phyloP scores from a whole-genome alignment of 2,888 invertebrate species.

The Augiades crinisus region DNA sequence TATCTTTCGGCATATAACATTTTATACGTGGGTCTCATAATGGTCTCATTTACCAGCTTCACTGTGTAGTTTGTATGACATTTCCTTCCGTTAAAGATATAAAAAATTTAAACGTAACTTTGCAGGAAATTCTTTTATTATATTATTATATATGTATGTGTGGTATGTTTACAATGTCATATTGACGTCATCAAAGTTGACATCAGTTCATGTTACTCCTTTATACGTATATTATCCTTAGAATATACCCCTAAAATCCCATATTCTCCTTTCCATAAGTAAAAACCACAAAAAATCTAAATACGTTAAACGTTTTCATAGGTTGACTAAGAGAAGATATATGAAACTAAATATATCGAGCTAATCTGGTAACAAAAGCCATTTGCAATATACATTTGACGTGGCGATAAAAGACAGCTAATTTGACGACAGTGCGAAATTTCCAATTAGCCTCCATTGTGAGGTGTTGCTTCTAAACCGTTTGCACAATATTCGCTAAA shows the following conservation, averaged over 20 bases:
- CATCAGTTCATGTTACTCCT: no score
- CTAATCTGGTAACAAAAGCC: neutral
- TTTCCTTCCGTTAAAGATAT: neutral
- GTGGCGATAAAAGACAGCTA: slow-evolving; percentile 3
- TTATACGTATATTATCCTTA: no score
- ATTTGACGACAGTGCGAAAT: slow-evolving; percentile 15
- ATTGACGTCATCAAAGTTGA: no score
- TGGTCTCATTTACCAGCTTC: neutral
- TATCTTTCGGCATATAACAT: neutral
- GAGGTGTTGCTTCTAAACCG: slow-evolving; percentile 19
- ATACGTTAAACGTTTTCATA: no score
- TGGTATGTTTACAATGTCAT: no score
- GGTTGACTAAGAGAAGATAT: no score
- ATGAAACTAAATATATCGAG: neutral
- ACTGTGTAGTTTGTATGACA: neutral
- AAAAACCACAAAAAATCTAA: no score
- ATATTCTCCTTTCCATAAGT: no score
- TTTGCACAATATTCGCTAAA: slow-evolving; percentile 32
- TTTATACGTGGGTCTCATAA: neutral
- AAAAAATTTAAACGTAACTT: no score
- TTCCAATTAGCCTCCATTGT: slow-evolving; percentile 25
- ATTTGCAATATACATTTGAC: neutral
- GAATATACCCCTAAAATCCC: no score
- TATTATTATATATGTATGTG: no score
- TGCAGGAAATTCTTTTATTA: no score